Evolutionary conservation across 2,113 vertebrate genomes (phyloP), one percentile per base, ranked within the genome.

Genomic region (Butorides virescens): DNA sequence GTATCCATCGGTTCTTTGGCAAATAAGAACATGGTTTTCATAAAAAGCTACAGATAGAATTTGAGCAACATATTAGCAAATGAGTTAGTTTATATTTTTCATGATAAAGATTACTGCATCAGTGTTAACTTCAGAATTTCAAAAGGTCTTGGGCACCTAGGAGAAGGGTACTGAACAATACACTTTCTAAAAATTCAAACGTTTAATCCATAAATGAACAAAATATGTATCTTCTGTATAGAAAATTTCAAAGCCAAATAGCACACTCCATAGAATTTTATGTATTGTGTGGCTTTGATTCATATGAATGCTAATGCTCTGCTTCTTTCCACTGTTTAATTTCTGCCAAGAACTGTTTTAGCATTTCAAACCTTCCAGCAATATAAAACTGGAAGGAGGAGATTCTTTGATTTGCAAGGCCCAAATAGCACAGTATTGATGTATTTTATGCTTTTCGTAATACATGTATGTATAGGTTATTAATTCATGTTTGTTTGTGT

Each of bases 291-390:
- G 68, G 29, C 72, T 95, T 89, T 84, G 49, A 66, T 89, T 87
- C 36, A 23, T 17, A 8, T 83, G 88, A 90, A 76, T 88, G 46
- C 37, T 94, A 80, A 66, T 66, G 44, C 36, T 93, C 61, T 84
- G 44, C 59, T 95, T 76, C 80, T 95, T 93, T 92, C 83, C 80
- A 73, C 58, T 70, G 59, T 59, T 90, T 85, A 29, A 10, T 92
- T 95, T 93, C 87, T 97, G 84, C 89, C 95, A 97, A 85, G 58
- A 87, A 36, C 26, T 82, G 25, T 68, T 93, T 29, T 34, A 88
- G 44, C 42, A 70, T 89, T 97, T 91, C 50, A 90, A 86, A 83
- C 37, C 50, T 90, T 81, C 74, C 29, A 91, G 71, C 44, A 70
- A 10, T 59, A 82, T 88, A 68, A 92, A 91, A 62, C 46, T 83